phyloP scores from a whole-genome alignment of 2,888 invertebrate genomes.

The Lasioglossum villosulum region DNA sequence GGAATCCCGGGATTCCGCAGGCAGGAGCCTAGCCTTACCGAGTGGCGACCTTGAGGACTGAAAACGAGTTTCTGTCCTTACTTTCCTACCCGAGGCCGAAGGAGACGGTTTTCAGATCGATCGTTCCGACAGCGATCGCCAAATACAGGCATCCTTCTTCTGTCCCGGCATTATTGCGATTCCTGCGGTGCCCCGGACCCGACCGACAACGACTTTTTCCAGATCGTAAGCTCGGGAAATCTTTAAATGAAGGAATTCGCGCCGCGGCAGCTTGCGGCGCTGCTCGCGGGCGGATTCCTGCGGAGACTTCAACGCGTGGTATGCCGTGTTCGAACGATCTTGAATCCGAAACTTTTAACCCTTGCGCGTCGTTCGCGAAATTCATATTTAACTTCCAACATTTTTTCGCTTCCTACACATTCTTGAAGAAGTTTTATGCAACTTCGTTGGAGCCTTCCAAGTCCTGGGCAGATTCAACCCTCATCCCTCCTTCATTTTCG shows the following conservation, averaged over 20 bases:
- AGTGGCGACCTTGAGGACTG: slow-evolving; percentile 71
- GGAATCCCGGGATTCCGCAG: slow-evolving; percentile 72
- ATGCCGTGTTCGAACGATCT: not conserved
- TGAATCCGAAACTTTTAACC: not conserved
- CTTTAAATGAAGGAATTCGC: slow-evolving; percentile 31
- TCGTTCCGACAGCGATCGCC: slow-evolving; percentile 68
- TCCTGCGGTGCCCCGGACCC: slow-evolving; percentile 31
- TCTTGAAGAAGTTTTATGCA: not conserved
- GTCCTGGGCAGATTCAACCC: not conserved
- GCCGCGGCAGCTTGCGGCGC: slow-evolving; percentile 7
- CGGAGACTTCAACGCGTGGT: slow-evolving; percentile 15
- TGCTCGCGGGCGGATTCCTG: not conserved
- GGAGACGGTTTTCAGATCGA: slow-evolving; percentile 70
- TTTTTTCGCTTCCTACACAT: not conserved
- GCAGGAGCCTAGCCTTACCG: slow-evolving; percentile 62
- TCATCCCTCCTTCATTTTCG: not conserved
- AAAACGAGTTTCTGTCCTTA: slow-evolving; percentile 75
- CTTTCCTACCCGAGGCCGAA: slow-evolving; percentile 57
- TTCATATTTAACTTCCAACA: not conserved
- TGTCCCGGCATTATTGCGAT: slow-evolving; percentile 44
- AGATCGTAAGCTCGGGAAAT: slow-evolving; percentile 27
- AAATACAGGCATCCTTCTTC: slow-evolving; percentile 67
- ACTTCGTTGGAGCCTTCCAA: not conserved
- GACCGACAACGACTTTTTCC: slow-evolving; percentile 21
- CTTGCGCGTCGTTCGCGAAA: not conserved